Conservation (phyloP, 2,888 invertebrate genomes). For the Ariolimax columbianus region DNA sequence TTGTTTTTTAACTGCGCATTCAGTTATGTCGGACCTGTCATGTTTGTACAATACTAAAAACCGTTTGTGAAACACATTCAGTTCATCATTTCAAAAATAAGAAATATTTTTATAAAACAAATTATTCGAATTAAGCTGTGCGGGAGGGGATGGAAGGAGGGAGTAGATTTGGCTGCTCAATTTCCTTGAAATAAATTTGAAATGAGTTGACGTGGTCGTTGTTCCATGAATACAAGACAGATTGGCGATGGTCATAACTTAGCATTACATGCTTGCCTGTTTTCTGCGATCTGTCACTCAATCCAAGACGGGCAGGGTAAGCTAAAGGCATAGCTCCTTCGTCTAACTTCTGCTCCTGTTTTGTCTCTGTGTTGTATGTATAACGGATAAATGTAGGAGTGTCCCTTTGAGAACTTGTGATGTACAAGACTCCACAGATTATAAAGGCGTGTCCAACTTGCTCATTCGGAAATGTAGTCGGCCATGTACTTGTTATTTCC, state of each 20-base stretch:
- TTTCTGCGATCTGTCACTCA: background rate
- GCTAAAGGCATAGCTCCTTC: slow-evolving; percentile 61
- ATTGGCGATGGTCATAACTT: slow-evolving; percentile 68
- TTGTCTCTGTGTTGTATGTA: slow-evolving; percentile 67
- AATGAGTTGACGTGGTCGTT: slow-evolving; percentile 66
- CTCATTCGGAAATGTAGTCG: slow-evolving; percentile 66
- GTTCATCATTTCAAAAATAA: no score
- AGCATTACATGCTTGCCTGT: slow-evolving; percentile 63
- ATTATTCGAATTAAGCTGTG: no score
- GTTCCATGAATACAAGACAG: slow-evolving; percentile 71
- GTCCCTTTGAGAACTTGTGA: slow-evolving; percentile 64
- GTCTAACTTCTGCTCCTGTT: slow-evolving; percentile 57
- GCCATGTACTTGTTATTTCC: slow-evolving; percentile 65
- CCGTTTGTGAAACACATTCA: no score
- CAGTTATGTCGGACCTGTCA: no score
- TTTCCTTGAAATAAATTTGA: slow-evolving; percentile 61
- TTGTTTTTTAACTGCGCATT: no score
- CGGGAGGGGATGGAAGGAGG: no score
- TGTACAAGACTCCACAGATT: slow-evolving; percentile 73
- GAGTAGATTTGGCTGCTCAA: background rate
- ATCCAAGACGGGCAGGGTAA: slow-evolving; percentile 37
- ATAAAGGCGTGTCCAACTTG: slow-evolving; percentile 71
- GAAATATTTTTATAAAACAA: no score
- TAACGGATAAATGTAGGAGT: slow-evolving; percentile 68
- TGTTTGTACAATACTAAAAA: no score